Evolutionary conservation across 1,140 invertebrate genomes (phyloP), one percentile per base, ranked within the genome.

Genomic region (Pseudachorutes palmiensis): DNA sequence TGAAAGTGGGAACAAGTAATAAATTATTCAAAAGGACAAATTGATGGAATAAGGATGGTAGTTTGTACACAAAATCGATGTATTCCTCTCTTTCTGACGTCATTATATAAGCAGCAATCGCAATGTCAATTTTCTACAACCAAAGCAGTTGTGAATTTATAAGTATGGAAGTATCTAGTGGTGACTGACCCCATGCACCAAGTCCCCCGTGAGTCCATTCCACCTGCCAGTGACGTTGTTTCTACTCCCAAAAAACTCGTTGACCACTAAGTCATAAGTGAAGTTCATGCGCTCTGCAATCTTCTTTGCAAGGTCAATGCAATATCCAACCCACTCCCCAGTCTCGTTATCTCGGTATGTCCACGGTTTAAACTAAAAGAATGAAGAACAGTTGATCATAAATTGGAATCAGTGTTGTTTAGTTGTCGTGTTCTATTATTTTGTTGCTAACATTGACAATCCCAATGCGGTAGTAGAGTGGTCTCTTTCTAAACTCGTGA

Each of bases 81-180:
- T 93, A 89, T 82, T 96, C 91, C 76, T 95, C 92, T 62, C 91
- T 83, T 74, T 94, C 90, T 5, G 92, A 92, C 14, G 93, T 96
- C 88, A 95, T 95, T 14, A 91, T 92, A 1, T 95, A 78, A 0
- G 91, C 86, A 1, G 88, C 88, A 1, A 95, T 84, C 0, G 87
- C 87, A 55, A 97, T 85, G 76, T 97, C 92, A 1, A 89, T 92
- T 80, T 92, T 86, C 89, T 91, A 64, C 19, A 70, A 66, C 45
- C 74, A 36, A 71, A 32, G 41, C 28, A n/a, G n/a, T n/a, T n/a
- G n/a, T n/a, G n/a, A n/a, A n/a, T n/a, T n/a, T n/a, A n/a, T n/a
- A n/a, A n/a, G n/a, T n/a, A n/a, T n/a, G n/a, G n/a, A n/a, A n/a
- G n/a, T n/a, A n/a, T n/a, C n/a, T n/a, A n/a, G n/a, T n/a, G n/a